These are phyloP conservation scores for Orchestia grillus DNA, from an alignment of 1,140 invertebrate genomes.

Conservation along the genomic window DNA sequence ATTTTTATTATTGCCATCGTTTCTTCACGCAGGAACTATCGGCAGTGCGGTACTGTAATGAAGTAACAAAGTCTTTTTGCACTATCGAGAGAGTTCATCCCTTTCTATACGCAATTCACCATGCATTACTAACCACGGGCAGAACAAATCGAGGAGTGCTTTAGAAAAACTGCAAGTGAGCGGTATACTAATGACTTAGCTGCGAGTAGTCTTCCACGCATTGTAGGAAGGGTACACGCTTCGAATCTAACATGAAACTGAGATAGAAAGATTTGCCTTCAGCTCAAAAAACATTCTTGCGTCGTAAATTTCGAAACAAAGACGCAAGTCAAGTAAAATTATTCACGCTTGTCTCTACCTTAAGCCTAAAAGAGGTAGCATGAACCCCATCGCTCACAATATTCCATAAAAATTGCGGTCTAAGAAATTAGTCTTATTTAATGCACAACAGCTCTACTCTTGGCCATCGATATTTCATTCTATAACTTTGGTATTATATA, in stretches of 20 bases:
- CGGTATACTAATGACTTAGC: neutral
- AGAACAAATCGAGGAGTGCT: too few relatives aligned
- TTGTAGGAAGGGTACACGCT: neutral
- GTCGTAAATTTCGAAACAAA: neutral
- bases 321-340: neutral
- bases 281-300: neutral
- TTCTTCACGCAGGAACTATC: too few relatives aligned
- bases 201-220: neutral
- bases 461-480: too few relatives aligned
- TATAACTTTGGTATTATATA: too few relatives aligned
- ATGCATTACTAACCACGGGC: neutral
- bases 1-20: too few relatives aligned
- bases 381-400: too few relatives aligned
- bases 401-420: too few relatives aligned
- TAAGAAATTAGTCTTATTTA: too few relatives aligned
- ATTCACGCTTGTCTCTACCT: neutral
- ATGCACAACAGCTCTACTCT: too few relatives aligned
- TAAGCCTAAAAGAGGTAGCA: too few relatives aligned
- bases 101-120: neutral
- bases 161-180: neutral
- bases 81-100: neutral
- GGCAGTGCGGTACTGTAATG: too few relatives aligned
- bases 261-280: neutral
- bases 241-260: neutral
- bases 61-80: neutral